phyloP scores from a whole-genome alignment of 92 coral and sea anemone species.

The Siderastrea radians region DNA sequence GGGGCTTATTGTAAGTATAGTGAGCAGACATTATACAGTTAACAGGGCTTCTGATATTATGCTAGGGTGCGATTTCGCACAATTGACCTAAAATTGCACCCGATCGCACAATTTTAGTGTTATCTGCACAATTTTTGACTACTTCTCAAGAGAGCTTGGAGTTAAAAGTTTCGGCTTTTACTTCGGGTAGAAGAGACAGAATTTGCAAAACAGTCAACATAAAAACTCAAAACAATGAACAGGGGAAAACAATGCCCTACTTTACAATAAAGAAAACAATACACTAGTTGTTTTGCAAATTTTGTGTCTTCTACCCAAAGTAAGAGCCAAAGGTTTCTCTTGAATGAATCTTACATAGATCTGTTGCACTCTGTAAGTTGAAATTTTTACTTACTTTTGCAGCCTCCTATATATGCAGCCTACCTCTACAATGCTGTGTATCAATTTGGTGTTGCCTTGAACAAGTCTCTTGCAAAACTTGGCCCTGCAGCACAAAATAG shows the following conservation, averaged over 20 bases:
- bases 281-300: too few species aligned
- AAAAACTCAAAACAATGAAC: too few species aligned
- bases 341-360: not conserved
- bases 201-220: too few species aligned
- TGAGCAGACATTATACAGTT: not conserved
- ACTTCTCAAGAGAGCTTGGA: too few species aligned
- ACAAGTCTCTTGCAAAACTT: constrained; percentile 59
- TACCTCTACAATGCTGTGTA: constrained; percentile 81
- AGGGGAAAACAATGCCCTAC: too few species aligned
- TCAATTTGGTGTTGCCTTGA: constrained; percentile 82
- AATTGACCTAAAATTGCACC: too few species aligned
- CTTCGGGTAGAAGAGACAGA: too few species aligned
- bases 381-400: not conserved
- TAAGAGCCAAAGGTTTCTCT: not conserved
- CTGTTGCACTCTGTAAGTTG: not conserved
- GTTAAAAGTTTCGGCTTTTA: not conserved
- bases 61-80: too few species aligned
- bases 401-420: constrained; percentile 74
- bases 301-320: too few species aligned
- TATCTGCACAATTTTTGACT: too few species aligned
- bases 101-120: too few species aligned
- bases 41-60: not conserved
- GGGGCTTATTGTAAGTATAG: not conserved
- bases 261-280: too few species aligned
- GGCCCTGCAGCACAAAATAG: constrained; percentile 33